Percentiles rank a stretch among this genome's conserved stretches.
phyloP scores from a whole-genome alignment of 2,113 vertebrate genomes.

The Scomber japonicus region DNA sequence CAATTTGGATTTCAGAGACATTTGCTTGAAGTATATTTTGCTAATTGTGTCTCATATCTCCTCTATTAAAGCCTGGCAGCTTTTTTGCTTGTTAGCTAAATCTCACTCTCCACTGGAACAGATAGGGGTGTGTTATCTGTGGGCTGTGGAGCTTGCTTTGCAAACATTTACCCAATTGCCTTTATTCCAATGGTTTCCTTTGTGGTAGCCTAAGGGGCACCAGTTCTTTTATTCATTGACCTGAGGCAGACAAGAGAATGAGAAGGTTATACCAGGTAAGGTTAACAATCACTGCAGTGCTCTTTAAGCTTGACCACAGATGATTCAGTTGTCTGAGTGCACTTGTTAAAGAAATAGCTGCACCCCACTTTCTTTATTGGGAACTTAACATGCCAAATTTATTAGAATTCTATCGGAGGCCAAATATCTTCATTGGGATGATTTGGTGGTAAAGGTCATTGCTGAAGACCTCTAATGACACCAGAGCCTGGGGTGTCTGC shows the following conservation, averaged over 20 bases:
- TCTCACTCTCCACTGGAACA: constrained; percentile 42
- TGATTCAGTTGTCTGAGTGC: constrained; percentile 36
- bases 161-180: constrained; percentile 43
- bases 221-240: constrained; percentile 47
- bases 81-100: constrained; percentile 42
- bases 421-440: constrained; percentile 68
- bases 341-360: constrained; percentile 35
- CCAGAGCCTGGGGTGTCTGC: constrained; percentile 54
- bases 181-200: constrained; percentile 21
- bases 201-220: constrained; percentile 33
- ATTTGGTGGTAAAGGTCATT: constrained; percentile 75
- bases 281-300: constrained; percentile 56
- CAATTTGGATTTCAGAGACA: constrained; percentile 43
- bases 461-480: constrained; percentile 68
- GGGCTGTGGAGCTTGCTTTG: constrained; percentile 26
- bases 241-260: constrained; percentile 28
- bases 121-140: constrained; percentile 32
- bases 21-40: constrained; percentile 45
- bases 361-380: constrained; percentile 1
- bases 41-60: constrained; percentile 50
- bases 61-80: constrained; percentile 36
- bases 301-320: constrained; percentile 22
- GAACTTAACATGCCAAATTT: constrained; percentile 48
- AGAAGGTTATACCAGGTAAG: constrained; percentile 36
- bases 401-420: constrained; percentile 62